These are phyloP conservation scores for Imbricaverruca yamaguchii DNA, from an alignment of 2,888 invertebrate genomes.

Conservation along the genomic window DNA sequence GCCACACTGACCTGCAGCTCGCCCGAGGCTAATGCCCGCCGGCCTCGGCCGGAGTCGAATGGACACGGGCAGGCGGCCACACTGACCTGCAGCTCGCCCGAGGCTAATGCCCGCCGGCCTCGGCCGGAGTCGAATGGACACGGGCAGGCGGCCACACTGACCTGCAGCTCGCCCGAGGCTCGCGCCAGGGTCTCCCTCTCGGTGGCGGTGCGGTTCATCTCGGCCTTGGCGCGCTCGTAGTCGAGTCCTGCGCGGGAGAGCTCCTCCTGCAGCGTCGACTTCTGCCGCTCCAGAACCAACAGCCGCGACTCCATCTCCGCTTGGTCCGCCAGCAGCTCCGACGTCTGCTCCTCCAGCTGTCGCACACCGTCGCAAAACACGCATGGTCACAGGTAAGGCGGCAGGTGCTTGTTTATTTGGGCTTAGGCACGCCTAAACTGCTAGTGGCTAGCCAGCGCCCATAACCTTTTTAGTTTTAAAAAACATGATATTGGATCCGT, in stretches of 20 bases:
- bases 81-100: constrained; percentile 3
- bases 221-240: constrained; percentile 41
- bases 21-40: too few species aligned
- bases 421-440: too few species aligned
- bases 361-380: too few species aligned
- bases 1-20: too few species aligned
- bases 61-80: too few species aligned
- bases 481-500: too few species aligned
- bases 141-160: not conserved
- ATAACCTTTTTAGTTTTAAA: too few species aligned
- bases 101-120: not conserved
- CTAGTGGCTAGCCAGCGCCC: too few species aligned
- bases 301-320: constrained; percentile 48
- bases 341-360: constrained; percentile 7
- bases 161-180: not conserved
- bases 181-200: constrained; percentile 1
- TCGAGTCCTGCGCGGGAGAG: constrained; percentile 76
- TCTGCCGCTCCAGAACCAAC: constrained; percentile 71
- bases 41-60: too few species aligned
- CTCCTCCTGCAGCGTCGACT: constrained; percentile 67
- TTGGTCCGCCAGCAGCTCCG: constrained; percentile 2
- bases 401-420: too few species aligned
- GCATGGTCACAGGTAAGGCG: too few species aligned
- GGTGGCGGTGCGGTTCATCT: not conserved
- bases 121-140: too few species aligned